These are phyloP conservation scores for Watsonalla cultraria DNA, from an alignment of 2,888 invertebrate species.

Conservation along the genomic window DNA sequence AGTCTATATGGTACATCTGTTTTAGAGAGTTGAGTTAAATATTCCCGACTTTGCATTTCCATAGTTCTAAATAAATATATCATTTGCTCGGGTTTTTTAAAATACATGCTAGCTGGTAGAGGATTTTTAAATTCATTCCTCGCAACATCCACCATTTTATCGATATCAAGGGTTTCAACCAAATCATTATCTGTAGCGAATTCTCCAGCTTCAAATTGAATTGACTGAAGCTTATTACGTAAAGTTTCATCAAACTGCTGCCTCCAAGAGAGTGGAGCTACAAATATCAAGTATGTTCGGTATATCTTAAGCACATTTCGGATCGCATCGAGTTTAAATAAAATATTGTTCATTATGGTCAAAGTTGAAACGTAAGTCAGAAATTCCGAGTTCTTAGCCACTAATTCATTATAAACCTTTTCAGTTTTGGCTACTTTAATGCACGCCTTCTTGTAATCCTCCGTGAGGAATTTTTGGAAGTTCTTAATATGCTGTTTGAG, in stretches of 20 bases:
- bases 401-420: slow-evolving; percentile 47
- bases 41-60: slow-evolving; percentile 72
- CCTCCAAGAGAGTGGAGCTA: slow-evolving; percentile 66
- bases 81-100: slow-evolving; percentile 56
- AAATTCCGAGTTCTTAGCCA: slow-evolving; percentile 55
- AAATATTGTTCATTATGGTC: slow-evolving; percentile 57
- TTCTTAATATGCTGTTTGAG: slow-evolving; percentile 61
- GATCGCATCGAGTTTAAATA: slow-evolving; percentile 67
- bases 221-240: slow-evolving; percentile 46
- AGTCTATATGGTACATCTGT: slow-evolving; percentile 52
- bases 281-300: slow-evolving; percentile 60
- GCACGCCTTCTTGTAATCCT: slow-evolving; percentile 68
- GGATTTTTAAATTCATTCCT: slow-evolving; percentile 53
- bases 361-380: slow-evolving; percentile 51
- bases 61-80: slow-evolving; percentile 62
- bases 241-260: slow-evolving; percentile 59
- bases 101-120: slow-evolving; percentile 47
- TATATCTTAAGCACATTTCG: slow-evolving; percentile 59
- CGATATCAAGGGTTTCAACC: slow-evolving; percentile 60
- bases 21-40: slow-evolving; percentile 60
- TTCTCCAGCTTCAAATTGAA: slow-evolving; percentile 58
- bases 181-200: slow-evolving; percentile 65
- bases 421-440: slow-evolving; percentile 51
- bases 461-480: slow-evolving; percentile 67
- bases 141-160: slow-evolving; percentile 59